phyloP scores from a whole-genome alignment of 2,797 vertebrate genomes.

The Acipenser oxyrinchus region DNA sequence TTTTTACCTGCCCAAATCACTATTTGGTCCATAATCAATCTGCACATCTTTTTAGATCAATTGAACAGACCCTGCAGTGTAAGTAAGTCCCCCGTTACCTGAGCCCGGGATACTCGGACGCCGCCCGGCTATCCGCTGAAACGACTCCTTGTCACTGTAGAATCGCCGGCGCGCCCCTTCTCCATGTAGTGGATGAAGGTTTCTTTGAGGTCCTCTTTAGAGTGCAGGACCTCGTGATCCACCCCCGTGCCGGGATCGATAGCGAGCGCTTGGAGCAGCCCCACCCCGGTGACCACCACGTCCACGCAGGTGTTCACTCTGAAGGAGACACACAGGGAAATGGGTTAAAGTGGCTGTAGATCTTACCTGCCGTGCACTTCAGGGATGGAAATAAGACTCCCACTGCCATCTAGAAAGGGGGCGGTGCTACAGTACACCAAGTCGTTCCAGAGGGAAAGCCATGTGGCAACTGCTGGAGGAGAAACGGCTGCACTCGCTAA shows the following conservation, averaged over 20 bases:
- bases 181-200: conserved; percentile 83
- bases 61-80: not conserved
- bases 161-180: conserved; percentile 79
- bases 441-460: no score
- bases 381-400: not conserved
- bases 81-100: conserved; percentile 53
- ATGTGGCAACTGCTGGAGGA: not conserved
- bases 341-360: not conserved
- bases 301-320: conserved; percentile 95
- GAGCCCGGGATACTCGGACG: conserved; percentile 77
- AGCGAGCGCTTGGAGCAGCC: conserved; percentile 79
- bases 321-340: conserved; percentile 15
- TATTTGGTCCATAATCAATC: no score
- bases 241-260: conserved; percentile 59
- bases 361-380: not conserved
- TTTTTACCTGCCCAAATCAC: no score
- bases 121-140: conserved; percentile 69
- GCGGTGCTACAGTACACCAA: no score
- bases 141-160: conserved; percentile 71
- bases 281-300: conserved; percentile 86
- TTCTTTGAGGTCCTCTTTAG: conserved; percentile 73
- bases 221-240: conserved; percentile 72
- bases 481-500: no score
- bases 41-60: no score
- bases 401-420: no score